Evolutionary conservation across 1,140 invertebrate species (phyloP).

Genomic region (Drosophila busckii): DNA sequence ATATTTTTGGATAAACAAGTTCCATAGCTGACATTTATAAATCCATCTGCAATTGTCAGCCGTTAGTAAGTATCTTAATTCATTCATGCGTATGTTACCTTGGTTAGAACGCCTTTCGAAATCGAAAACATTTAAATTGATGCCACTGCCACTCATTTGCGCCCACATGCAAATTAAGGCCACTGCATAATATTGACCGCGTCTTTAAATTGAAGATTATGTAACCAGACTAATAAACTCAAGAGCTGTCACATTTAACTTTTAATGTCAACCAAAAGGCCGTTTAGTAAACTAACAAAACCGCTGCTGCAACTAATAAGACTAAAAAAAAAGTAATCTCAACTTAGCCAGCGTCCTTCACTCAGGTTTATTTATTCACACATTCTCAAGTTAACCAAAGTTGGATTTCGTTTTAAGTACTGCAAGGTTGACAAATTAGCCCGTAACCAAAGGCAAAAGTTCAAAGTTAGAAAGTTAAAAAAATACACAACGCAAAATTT

Average conservation of each 20-base stretch:
- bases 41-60: constrained; percentile 24
- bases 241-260: constrained; percentile 24
- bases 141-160: constrained; percentile 39
- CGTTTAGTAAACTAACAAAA: neutral
- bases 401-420: too few relatives aligned
- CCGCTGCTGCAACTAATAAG: constrained; percentile 14
- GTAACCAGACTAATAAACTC: constrained; percentile 60
- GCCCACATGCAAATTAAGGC: constrained; percentile 61
- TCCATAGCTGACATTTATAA: too few relatives aligned
- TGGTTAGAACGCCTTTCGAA: constrained; percentile 64
- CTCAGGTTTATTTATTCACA: neutral
- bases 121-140: constrained; percentile 26
- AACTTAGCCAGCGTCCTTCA: constrained; percentile 26
- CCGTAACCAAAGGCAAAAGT: too few relatives aligned
- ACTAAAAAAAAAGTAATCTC: constrained; percentile 33
- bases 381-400: neutral
- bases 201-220: constrained; percentile 24
- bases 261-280: constrained; percentile 40
- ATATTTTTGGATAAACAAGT: too few relatives aligned
- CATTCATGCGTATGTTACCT: constrained; percentile 23
- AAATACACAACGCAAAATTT: too few relatives aligned
- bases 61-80: too few relatives aligned
- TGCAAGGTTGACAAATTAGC: too few relatives aligned
- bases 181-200: constrained; percentile 65
- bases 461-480: too few relatives aligned